phyloP scores from a whole-genome alignment of 1,140 invertebrate genomes.

The Drosophila ercepeae region DNA sequence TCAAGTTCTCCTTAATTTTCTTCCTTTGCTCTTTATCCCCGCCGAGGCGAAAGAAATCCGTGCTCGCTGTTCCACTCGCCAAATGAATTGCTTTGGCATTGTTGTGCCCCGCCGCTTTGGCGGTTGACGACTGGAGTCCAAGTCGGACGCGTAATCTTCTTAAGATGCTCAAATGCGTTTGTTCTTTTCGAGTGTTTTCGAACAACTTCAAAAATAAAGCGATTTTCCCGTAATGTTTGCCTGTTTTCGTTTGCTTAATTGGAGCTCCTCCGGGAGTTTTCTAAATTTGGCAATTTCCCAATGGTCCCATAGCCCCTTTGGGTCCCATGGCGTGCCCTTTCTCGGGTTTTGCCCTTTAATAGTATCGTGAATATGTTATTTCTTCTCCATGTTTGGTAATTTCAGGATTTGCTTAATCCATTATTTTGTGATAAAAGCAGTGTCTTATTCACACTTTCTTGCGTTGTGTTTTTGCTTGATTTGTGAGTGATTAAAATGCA shows the following conservation, averaged over 20 bases:
- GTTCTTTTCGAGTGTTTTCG: constrained; percentile 63
- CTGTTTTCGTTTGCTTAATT: constrained; percentile 44
- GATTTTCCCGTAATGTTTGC: constrained; percentile 35
- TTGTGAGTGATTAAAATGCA: background rate
- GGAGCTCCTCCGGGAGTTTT: constrained; percentile 38
- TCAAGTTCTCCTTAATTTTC: background rate
- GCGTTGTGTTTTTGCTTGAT: too few species aligned
- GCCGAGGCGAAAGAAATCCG: constrained; percentile 58
- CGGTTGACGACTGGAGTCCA: background rate
- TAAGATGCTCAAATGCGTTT: constrained; percentile 79
- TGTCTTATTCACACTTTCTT: too few species aligned
- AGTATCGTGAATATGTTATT: background rate
- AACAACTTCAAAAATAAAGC: constrained; percentile 47
- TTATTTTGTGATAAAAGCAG: background rate
- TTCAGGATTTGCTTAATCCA: background rate
- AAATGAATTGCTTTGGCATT: constrained; percentile 78
- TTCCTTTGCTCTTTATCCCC: constrained; percentile 11
- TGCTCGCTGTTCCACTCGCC: constrained; percentile 12
- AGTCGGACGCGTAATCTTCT: constrained; percentile 63
- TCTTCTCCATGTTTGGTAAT: background rate
- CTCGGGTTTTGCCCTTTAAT: constrained; percentile 15
- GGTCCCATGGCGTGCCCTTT: background rate
- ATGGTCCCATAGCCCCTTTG: background rate
- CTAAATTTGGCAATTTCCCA: constrained; percentile 3
- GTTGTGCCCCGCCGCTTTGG: constrained; percentile 31